phyloP scores from a whole-genome alignment of 2,113 vertebrate species.

The Spea multiplicata region DNA sequence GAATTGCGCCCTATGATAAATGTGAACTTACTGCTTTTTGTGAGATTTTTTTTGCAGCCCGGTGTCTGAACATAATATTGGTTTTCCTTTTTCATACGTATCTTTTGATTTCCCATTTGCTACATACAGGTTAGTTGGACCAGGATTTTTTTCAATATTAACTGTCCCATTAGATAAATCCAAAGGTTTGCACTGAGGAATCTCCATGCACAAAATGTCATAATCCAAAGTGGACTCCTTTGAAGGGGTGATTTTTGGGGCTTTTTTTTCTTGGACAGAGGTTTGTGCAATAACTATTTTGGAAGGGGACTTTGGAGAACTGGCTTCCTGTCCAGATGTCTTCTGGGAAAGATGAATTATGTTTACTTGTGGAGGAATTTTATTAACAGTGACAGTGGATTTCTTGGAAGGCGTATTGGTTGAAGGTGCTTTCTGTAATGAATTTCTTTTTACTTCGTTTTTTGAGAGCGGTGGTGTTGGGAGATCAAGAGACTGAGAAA shows the following conservation, averaged over 20 bases:
- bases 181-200: conserved; percentile 30
- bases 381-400: neutral
- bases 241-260: conserved; percentile 1
- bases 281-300: conserved; percentile 10
- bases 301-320: conserved; percentile 7
- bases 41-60: conserved; percentile 60
- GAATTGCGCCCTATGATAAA: neutral
- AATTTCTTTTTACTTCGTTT: neutral
- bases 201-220: conserved; percentile 32
- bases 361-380: conserved; percentile 20
- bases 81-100: conserved; percentile 60
- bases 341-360: conserved; percentile 4
- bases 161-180: conserved; percentile 35
- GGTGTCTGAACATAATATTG: conserved; percentile 58
- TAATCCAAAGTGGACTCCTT: conserved; percentile 25
- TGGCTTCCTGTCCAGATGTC: neutral
- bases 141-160: conserved; percentile 26
- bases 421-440: conserved; percentile 31
- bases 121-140: conserved; percentile 19
- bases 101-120: conserved; percentile 12
- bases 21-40: conserved; percentile 67
- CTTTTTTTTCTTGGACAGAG: conserved; percentile 20
- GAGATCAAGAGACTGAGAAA: conserved; percentile 37
- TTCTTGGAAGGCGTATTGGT: conserved; percentile 21
- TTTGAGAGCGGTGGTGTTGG: conserved; percentile 5